Evolutionary conservation across 2,113 vertebrate genomes (phyloP), one percentile per base, ranked within the genome.

Genomic region (Muntiacus reevesi): DNA sequence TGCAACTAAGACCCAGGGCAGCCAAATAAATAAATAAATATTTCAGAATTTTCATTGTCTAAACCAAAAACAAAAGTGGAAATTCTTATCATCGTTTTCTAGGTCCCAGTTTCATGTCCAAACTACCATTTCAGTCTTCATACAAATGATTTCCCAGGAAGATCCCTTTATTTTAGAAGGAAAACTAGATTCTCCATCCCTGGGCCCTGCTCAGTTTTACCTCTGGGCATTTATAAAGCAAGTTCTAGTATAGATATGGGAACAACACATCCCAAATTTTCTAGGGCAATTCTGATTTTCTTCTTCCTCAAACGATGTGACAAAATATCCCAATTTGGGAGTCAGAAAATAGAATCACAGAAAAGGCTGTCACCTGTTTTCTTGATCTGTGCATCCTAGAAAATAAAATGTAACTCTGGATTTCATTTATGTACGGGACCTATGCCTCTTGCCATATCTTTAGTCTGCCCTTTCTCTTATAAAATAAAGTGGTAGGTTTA

Each of bases 271-370:
- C 57, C 82, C 50, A 79, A 6, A 82, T 55, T 57, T 87, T 83
- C 86, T 92, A 54, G 36, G 47, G 67, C 7, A 81, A 87, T 83
- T 83, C 57, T 87, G 50, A 60, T 11, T 87, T 88, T 90, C 74
- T 90, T 78, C 27, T 12, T 94, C 83, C 27, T 95, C 28, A 59
- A 93, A 62, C 28, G 23, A 40, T 45, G n/a, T 30, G 7, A 50
- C 59, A 94, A 91, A 88, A 10, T 47, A 3, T 85, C 30, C 16
- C 57, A 82, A 5, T 60, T 60, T 95, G 28, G 13, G 54, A 91
- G 88, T 95, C 74, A 62, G 62, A 90, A 95, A 87, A 90, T 27
- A 92, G 76, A 85, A 67, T 95, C 67, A 78, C 15, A n/a, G 59
- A 87, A 97, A 85, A 33, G 14, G 4, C 25, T 67, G n/a, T 55